Base-by-base conservation (phyloP, 2,113 vertebrate genomes). In the Misgurnus mizolepis region DNA sequence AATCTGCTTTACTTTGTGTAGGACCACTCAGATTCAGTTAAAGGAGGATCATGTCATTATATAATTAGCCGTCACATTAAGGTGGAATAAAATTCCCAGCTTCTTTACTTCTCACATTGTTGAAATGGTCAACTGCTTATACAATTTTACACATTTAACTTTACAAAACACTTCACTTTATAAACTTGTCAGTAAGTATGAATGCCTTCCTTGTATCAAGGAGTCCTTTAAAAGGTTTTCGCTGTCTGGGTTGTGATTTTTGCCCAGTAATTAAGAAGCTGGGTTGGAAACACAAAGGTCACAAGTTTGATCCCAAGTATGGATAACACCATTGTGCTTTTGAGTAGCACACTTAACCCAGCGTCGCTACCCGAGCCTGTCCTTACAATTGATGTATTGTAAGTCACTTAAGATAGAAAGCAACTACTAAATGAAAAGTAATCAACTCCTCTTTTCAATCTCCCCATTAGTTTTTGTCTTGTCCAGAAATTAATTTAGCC, bases 351-450 rank as follows among this genome's bases (percentile, higher is more conserved):
- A n/a, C 22, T 76, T 76, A 76, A 64, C 58, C 43, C 43, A 64
- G 14, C 7, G 22, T 50, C 50, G 43, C 73, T 64, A 8, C 60
- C 27, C 22, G 7, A 64, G 43, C 60, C 73, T 39, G 73, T 72
- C 58, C 5, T 64, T 17, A 77, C 75, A 77, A 77, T 67, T 66
- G 34, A 39, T 17, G 61, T 41, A 66, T 77, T 67, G 62, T 67
- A 55, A 50, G 27, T 14, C 43, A 76, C 61, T 76, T 64, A 49
- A 77, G 47, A 64, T 17, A 66, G 62, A 77, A 66, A 67, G 75
- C 62, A 66, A 47, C 9, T 76, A 61, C 61, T 66, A 53, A 77
- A 77, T 77, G 27, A 67, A 76, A 76, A 77, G 75, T 77, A 77
- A 53, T 77, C 75, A 67, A 66, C 43, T 65, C 73, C 55, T 75